Evolutionary conservation across 2,797 vertebrate species (phyloP).

Genomic region (Amazona finschi): DNA sequence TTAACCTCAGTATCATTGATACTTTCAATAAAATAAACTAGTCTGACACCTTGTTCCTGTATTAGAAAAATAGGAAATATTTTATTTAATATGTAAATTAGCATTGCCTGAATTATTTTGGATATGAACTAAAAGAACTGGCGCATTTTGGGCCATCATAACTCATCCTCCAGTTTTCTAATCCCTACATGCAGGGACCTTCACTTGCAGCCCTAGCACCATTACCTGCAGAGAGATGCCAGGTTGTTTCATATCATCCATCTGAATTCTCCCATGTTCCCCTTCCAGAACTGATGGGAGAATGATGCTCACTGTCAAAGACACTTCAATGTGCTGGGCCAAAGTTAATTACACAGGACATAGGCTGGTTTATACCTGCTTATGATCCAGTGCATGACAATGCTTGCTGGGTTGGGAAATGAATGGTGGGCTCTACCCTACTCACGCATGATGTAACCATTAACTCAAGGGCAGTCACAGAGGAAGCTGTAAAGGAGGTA

Average conservation of each 20-base stretch:
- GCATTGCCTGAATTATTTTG: not conserved
- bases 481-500: not conserved
- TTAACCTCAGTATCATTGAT: not conserved
- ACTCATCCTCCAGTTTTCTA: not conserved
- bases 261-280: not conserved
- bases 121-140: not conserved
- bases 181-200: not conserved
- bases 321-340: not conserved
- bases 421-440: not conserved
- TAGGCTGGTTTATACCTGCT: not conserved
- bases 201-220: not conserved
- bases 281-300: not conserved
- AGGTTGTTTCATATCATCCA: not conserved
- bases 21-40: not conserved
- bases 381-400: not conserved
- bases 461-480: constrained; percentile 8
- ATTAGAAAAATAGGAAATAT: not conserved
- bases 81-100: not conserved
- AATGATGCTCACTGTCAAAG: not conserved
- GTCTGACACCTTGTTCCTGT: not conserved
- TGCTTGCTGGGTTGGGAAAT: not conserved
- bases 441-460: not conserved
- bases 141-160: not conserved
- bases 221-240: not conserved
- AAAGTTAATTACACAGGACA: not conserved